Conservation (phyloP, 2,797 vertebrate species). For the Orientallactaga sibirica region DNA sequence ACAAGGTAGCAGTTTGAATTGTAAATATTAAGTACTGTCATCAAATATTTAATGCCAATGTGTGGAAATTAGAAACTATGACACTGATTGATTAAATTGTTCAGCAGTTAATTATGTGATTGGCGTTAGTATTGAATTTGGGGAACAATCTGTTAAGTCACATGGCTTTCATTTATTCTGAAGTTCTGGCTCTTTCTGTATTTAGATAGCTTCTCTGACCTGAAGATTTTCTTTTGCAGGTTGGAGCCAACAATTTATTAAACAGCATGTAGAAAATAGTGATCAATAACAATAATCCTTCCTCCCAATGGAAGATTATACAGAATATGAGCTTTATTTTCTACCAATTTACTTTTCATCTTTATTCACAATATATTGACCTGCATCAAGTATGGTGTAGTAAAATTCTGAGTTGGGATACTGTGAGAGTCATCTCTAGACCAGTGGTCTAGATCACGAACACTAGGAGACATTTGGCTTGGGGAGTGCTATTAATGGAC, state of each 20-base stretch:
- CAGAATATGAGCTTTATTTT: not conserved
- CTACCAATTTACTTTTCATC: conserved; percentile 27
- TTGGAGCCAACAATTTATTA: not conserved
- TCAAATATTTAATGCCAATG: too few relatives aligned
- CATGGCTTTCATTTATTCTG: not conserved
- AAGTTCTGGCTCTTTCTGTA: not conserved
- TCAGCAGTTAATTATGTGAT: too few relatives aligned
- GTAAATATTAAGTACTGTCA: too few relatives aligned
- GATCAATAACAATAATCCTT: conserved; percentile 68
- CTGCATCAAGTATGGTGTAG: not conserved
- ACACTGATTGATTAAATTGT: too few relatives aligned
- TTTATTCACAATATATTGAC: not conserved
- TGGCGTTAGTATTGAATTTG: too few relatives aligned
- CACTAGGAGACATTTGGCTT: not conserved
- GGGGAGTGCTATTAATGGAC: not conserved
- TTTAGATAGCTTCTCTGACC: conserved; percentile 31
- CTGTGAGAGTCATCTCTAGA: not conserved
- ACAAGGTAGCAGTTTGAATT: too few relatives aligned
- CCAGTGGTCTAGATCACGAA: not conserved
- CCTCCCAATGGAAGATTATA: conserved; percentile 58
- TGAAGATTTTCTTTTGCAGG: not conserved
- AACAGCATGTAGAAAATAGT: too few relatives aligned
- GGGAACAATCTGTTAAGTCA: too few relatives aligned
- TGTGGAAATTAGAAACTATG: too few relatives aligned
- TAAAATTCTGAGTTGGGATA: not conserved